Evolutionary conservation across 2,113 vertebrate species (phyloP), one percentile per base, ranked within the genome.

Genomic region (Dipodomys spectabilis): DNA sequence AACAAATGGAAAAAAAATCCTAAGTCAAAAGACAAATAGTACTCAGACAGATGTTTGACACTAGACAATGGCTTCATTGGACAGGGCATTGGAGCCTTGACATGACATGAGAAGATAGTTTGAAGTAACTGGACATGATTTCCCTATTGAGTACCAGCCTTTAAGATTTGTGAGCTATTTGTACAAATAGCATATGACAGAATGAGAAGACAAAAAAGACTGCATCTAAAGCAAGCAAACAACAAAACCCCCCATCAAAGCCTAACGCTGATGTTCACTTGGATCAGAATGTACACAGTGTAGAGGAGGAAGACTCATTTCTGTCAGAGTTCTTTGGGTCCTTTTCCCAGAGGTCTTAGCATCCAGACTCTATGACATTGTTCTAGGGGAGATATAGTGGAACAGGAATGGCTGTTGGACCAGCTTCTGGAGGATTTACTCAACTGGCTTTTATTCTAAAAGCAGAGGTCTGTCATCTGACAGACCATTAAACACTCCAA

Each of bases 401-500:
- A 5, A 22, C 9, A 39, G 15, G 32, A 25, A 32, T 39, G 25
- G 12, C 44, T 86, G 18, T n/a, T 68, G 3, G 20, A 78, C 69
- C 45, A 44, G n/a, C 73, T 86, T 64, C 44, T 27, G 67, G 81
- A 68, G 53, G 23, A 65, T 60, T 67, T 49, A n/a, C 57, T 67
- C 85, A 83, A 69, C 23, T 12, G 74, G 57, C 27, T 78, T 75
- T 82, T 75, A 82, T 45, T 19, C 53, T 20, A 35, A 75, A 44
- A 49, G 64, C 83, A 81, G 45, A 28, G 19, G 19, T 69, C 49
- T 5, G 53, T 49, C 93, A 64, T 35, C 44, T 78, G 92, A 39
- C 12, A 39, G 91, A 49, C 92, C 65, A 28, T 64, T n/a, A 81
- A 88, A 86, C 23, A 64, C 57, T 80, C 86, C 72, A 93, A 72